These are phyloP conservation scores for Mobula birostris DNA, from an alignment of 2,113 vertebrate genomes.

Conservation along the genomic window DNA sequence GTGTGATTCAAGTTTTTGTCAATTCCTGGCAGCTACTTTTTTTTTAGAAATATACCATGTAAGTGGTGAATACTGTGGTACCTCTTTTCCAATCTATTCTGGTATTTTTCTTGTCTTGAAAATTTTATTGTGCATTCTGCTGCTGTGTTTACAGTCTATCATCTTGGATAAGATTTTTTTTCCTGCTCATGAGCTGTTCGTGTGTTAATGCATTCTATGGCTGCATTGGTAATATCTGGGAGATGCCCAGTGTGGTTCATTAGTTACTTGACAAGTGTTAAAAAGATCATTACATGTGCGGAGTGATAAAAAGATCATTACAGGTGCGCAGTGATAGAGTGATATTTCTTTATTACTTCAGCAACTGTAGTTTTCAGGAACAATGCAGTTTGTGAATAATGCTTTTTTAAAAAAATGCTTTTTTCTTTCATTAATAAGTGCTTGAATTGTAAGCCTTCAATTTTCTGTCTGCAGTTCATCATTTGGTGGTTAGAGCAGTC, in stretches of 20 bases:
- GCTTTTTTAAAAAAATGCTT: not conserved
- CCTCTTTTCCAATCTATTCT: no score
- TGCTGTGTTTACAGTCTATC: not conserved
- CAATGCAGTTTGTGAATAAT: not conserved
- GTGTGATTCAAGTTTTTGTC: not conserved
- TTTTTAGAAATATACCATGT: not conserved
- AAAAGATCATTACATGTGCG: not conserved
- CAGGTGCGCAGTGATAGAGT: not conserved
- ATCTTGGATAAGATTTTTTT: not conserved
- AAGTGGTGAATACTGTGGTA: not conserved
- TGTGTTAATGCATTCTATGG: not conserved
- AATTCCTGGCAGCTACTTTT: not conserved
- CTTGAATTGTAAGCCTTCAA: not conserved
- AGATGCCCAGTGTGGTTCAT: not conserved
- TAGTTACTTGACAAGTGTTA: not conserved
- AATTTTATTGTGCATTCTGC: not conserved
- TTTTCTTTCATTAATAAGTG: not conserved
- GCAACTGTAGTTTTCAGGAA: not conserved
- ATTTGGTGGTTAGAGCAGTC: not conserved
- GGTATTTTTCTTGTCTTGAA: not conserved
- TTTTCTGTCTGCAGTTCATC: not conserved
- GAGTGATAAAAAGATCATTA: not conserved
- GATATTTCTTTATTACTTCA: conserved; percentile 24
- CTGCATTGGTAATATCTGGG: not conserved
- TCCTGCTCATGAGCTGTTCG: not conserved